Conservation (phyloP, 2,113 vertebrate genomes). For the Telmatochromis brichardi region DNA sequence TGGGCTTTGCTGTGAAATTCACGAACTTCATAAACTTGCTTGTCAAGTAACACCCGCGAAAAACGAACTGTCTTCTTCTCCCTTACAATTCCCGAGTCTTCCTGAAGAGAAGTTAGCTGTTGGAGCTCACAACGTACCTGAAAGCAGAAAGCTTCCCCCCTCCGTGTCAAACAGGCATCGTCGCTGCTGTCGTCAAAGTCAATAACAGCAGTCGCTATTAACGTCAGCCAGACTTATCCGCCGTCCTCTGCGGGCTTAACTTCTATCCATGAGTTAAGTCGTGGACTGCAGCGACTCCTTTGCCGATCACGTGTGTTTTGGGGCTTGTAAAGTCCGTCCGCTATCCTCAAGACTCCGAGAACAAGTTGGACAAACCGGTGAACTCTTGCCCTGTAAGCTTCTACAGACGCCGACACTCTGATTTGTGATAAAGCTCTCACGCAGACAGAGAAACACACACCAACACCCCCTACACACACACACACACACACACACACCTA, state of each 20-base stretch:
- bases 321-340: background rate
- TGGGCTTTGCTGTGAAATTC: background rate
- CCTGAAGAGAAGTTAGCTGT: background rate
- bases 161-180: background rate
- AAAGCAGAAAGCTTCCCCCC: background rate
- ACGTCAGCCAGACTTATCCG: slow-evolving; percentile 4
- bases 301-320: background rate
- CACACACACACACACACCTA: background rate
- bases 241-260: background rate
- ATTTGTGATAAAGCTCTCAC: slow-evolving; percentile 54
- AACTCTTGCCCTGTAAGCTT: slow-evolving; percentile 64
- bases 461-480: background rate
- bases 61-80: background rate
- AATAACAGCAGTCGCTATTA: background rate
- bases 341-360: slow-evolving; percentile 11
- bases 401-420: slow-evolving; percentile 51
- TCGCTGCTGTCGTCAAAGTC: background rate
- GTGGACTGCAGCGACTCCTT: slow-evolving; percentile 20
- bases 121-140: slow-evolving; percentile 19
- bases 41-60: background rate
- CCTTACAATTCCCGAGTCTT: background rate
- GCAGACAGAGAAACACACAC: slow-evolving; percentile 3
- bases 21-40: background rate
- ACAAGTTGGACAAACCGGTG: slow-evolving; percentile 41
- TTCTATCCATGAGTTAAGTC: slow-evolving; percentile 13